These are phyloP conservation scores for Oryzias woworae DNA, from an alignment of 2,113 vertebrate genomes.

Conservation along the genomic window DNA sequence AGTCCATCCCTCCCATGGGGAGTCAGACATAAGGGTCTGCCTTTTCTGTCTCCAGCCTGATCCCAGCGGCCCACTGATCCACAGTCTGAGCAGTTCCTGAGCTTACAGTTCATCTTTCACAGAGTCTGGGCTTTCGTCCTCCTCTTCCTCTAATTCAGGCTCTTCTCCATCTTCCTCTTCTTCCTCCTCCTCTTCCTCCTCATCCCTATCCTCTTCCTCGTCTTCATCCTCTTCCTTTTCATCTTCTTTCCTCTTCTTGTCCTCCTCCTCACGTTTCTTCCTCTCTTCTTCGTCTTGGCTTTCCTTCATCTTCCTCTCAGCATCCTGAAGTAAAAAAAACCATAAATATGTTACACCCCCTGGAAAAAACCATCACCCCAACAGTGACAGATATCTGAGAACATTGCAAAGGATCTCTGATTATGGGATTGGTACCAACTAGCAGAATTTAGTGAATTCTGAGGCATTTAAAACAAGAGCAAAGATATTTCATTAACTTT, in stretches of 20 bases:
- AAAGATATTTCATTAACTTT: too few species aligned
- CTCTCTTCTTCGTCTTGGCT: constrained; percentile 77
- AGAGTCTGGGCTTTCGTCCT: constrained; percentile 73
- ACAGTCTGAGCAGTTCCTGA: constrained; percentile 55
- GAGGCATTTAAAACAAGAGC: too few species aligned
- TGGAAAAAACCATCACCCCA: not conserved
- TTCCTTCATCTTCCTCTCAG: constrained; percentile 83
- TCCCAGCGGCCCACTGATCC: constrained; percentile 46
- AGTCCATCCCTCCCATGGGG: constrained; percentile 36
- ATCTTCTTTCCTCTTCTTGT: constrained; percentile 58
- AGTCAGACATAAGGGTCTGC: constrained; percentile 43
- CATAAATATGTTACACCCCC: constrained; percentile 1
- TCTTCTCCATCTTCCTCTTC: constrained; percentile 30
- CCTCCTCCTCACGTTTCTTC: constrained; percentile 71
- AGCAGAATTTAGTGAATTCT: too few species aligned
- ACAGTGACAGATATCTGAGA: too few species aligned
- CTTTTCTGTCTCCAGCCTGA: constrained; percentile 36
- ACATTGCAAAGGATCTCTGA: too few species aligned
- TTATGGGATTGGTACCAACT: too few species aligned
- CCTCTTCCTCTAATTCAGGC: constrained; percentile 48
- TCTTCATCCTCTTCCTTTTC: constrained; percentile 63
- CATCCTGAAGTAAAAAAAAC: constrained; percentile 65
- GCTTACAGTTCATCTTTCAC: constrained; percentile 82
- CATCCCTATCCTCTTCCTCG: constrained; percentile 51
- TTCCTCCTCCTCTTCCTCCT: constrained; percentile 25